Base-by-base conservation (phyloP, 2,888 invertebrate species). In the Microdon myrmicae region DNA sequence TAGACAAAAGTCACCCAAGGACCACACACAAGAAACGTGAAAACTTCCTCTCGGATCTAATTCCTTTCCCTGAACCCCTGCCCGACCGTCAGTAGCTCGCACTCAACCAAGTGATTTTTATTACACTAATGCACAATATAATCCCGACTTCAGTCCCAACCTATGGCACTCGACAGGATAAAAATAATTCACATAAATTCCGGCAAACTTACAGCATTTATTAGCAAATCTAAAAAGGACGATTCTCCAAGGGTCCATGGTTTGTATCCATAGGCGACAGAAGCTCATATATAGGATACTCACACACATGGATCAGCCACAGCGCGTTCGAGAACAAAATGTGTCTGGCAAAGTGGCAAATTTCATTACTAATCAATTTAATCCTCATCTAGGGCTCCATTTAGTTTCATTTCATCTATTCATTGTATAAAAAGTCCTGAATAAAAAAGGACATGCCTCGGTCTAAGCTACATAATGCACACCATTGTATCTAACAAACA, bases 321-420 rank as follows among this genome's bases (percentile, higher is more conserved):
- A 12, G 2, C 34, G 13, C 31, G n/a, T 29, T 14, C 32, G 7
- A 16, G 10, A 19, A 43, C 43, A 20, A 56, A 47, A 64, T 58
- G 64, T 64, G 58, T 64, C 64, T 59, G 55, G 31, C 34, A 68
- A 68, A 64, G 59, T 68, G 68, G 67, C 56, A 68, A 70, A 67
- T 69, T 70, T 68, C 70, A 70, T 70, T 70, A 70, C 69, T 70
- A 70, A 70, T 70, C 70, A 70, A 70, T 70, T 69, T 70, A 70
- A 70, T 69, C 68, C 70, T 70, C 70, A 70, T 70, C 70, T 70
- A 48, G 67, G 67, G 67, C 68, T 59, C 67, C 60, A 61, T 67
- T 61, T 67, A 61, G 67, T 61, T 61, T 61, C 61, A 67, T 68
- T 61, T 67, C 56, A 54, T 58, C 60, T 67, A 55, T 60, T 58